Evolutionary conservation across 2,797 vertebrate genomes (phyloP).

Genomic region (Craterocephalus amniculus): DNA sequence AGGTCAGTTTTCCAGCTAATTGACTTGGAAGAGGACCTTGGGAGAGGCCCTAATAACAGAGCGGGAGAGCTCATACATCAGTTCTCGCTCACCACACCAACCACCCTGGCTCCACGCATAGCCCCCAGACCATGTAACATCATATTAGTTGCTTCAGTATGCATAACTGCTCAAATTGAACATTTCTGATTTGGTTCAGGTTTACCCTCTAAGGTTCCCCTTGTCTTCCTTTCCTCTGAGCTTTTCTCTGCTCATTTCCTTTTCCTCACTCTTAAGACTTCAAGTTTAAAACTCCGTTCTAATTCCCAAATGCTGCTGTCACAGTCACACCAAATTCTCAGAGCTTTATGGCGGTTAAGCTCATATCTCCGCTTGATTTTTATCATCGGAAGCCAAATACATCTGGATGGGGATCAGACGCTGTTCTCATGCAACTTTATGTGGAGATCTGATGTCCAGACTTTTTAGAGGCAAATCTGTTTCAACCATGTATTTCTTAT

Average conservation of each 20-base stretch:
- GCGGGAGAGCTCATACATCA: slow-evolving; percentile 72
- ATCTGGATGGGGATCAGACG: slow-evolving; percentile 62
- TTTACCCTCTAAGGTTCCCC: slow-evolving; percentile 13
- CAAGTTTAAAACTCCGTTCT: slow-evolving; percentile 34
- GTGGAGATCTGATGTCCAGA: slow-evolving; percentile 46
- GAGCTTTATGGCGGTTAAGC: slow-evolving; percentile 48
- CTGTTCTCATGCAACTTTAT: slow-evolving; percentile 45
- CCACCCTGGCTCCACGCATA: slow-evolving; percentile 72
- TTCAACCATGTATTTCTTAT: slow-evolving; percentile 24
- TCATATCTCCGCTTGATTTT: slow-evolving; percentile 56
- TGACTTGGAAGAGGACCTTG: slow-evolving; percentile 58
- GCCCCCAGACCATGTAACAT: slow-evolving; percentile 70
- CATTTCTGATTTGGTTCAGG: slow-evolving; percentile 66
- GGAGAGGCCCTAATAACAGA: slow-evolving; percentile 73
- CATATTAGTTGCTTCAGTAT: slow-evolving; percentile 62
- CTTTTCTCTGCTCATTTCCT: slow-evolving; percentile 11
- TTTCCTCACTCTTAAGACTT: slow-evolving; percentile 39
- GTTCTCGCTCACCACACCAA: slow-evolving; percentile 73
- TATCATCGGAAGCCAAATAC: slow-evolving; percentile 64
- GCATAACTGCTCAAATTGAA: slow-evolving; percentile 61
- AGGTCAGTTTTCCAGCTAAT: slow-evolving; percentile 71
- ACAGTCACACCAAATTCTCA: slow-evolving; percentile 46
- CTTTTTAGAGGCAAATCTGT: slow-evolving; percentile 27
- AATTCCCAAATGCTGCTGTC: slow-evolving; percentile 56
- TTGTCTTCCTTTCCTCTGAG: slow-evolving; percentile 20